Percentiles rank a stretch among this genome's conserved stretches.
Conservation (phyloP, 2,113 vertebrate species). For the Nymphicus hollandicus region DNA sequence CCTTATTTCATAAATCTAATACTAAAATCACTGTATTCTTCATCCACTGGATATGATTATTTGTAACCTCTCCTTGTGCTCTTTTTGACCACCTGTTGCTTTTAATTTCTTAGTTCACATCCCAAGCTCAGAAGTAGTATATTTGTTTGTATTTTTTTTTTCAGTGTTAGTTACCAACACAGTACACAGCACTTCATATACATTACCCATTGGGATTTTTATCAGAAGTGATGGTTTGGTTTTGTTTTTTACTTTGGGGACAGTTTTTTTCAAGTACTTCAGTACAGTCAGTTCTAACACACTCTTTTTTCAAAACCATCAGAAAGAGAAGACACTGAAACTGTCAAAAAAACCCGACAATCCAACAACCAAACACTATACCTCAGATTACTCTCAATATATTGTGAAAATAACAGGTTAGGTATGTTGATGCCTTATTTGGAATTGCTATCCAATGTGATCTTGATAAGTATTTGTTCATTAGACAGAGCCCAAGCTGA, state of each 20-base stretch:
- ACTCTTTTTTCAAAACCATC: neutral
- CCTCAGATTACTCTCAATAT: neutral
- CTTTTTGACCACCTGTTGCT: neutral
- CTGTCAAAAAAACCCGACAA: neutral
- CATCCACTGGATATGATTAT: neutral
- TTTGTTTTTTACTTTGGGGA: neutral
- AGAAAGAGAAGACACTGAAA: neutral
- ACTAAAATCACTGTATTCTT: neutral
- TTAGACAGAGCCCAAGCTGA: neutral
- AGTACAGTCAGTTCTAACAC: neutral
- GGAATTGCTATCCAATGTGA: neutral
- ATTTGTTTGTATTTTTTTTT: neutral
- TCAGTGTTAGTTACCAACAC: neutral
- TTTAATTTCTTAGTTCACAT: neutral
- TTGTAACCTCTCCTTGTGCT: neutral
- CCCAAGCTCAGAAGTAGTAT: neutral
- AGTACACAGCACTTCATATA: neutral
- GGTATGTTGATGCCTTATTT: neutral
- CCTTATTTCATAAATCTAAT: neutral
- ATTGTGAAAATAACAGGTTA: neutral
- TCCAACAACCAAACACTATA: neutral
- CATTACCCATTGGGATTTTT: neutral
- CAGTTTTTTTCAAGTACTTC: neutral
- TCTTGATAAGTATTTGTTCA: constrained; percentile 14
- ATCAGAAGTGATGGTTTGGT: neutral